A percentile compares a stretch with the other conserved stretches of the same genome.
Evolutionary conservation across 2,113 vertebrate genomes (phyloP).

Genomic region (Xiphophorus maculatus): DNA sequence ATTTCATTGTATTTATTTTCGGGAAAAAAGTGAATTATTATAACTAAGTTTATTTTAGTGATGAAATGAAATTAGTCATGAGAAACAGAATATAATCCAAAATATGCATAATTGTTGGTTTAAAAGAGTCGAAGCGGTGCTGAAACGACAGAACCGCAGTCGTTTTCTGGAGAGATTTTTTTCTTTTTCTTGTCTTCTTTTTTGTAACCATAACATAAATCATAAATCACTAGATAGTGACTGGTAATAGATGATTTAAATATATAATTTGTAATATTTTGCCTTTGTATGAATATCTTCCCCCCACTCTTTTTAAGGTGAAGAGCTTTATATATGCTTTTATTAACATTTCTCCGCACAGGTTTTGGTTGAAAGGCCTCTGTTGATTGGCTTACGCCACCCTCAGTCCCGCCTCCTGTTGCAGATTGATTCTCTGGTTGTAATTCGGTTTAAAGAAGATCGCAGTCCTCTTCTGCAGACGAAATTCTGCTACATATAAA

Average conservation of each 20-base stretch:
- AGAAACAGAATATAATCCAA: too few relatives aligned
- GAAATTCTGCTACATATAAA: too few relatives aligned
- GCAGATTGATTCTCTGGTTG: not conserved
- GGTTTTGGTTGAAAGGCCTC: not conserved
- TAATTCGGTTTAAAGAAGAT: not conserved
- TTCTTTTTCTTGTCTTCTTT: not conserved
- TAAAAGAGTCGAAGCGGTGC: too few relatives aligned
- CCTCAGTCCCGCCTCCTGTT: not conserved
- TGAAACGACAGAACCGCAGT: too few relatives aligned
- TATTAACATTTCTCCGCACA: not conserved
- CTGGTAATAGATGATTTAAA: not conserved
- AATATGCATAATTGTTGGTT: too few relatives aligned
- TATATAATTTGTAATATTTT: not conserved
- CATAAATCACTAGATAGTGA: not conserved
- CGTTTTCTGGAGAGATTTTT: too few relatives aligned
- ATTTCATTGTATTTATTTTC: not conserved
- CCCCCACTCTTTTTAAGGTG: not conserved
- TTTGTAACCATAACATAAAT: not conserved
- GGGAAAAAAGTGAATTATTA: not conserved
- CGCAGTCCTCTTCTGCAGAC: not conserved
- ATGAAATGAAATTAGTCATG: too few relatives aligned
- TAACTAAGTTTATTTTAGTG: too few relatives aligned
- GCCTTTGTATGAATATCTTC: not conserved
- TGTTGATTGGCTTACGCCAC: not conserved
- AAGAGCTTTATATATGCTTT: not conserved